phyloP scores from a whole-genome alignment of 2,888 invertebrate genomes.

The Slavum lentiscoides region DNA sequence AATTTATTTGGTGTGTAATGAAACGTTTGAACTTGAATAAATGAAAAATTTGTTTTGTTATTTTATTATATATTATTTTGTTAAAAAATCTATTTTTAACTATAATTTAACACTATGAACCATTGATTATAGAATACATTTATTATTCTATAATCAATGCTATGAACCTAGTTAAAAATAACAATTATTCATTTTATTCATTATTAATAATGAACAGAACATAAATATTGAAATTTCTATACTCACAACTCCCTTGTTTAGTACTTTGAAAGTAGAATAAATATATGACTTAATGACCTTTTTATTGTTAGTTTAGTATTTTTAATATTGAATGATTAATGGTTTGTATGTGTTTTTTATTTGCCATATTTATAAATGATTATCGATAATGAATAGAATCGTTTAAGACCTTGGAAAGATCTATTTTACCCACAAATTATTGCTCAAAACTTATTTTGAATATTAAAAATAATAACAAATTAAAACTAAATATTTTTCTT shows the following conservation, averaged over 20 bases:
- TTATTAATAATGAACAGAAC: neutral
- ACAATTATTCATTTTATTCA: no score
- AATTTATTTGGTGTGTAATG: no score
- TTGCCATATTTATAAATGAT: neutral
- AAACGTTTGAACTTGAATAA: neutral
- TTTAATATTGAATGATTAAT: neutral
- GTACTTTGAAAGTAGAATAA: neutral
- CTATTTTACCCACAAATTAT: neutral
- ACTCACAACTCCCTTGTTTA: neutral
- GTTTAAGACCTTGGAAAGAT: neutral
- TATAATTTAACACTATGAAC: no score
- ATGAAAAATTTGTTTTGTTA: neutral
- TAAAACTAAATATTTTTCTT: neutral
- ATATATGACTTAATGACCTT: neutral
- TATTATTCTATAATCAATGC: no score
- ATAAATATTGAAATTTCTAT: slow-evolving; percentile 14
- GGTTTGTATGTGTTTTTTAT: neutral
- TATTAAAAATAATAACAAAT: neutral
- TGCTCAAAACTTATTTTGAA: neutral
- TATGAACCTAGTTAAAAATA: no score
- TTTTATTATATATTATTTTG: neutral
- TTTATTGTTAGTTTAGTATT: neutral
- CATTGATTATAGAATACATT: no score
- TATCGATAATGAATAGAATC: neutral
- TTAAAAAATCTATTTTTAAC: neutral